Evolutionary conservation across 30 jellyfish, hydroid and myxozoan species (phyloP).

Genomic region (Pseudorhiza aurosa): DNA sequence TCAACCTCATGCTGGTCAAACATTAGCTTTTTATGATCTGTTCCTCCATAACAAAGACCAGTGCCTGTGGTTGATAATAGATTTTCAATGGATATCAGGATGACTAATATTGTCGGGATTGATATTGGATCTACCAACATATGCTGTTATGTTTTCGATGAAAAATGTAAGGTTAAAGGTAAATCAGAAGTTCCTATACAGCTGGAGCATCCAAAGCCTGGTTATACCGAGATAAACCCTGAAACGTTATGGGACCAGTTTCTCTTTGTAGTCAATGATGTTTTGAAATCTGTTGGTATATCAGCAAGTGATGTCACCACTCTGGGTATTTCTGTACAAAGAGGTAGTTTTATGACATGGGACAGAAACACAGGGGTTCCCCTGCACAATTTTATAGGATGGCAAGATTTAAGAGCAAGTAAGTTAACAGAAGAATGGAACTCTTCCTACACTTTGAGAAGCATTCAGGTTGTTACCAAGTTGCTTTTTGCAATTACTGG

Average conservation of each 20-base stretch:
- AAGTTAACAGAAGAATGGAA: slow-evolving; percentile 62
- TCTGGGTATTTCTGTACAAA: slow-evolving; percentile 73
- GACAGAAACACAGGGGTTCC: slow-evolving; percentile 84
- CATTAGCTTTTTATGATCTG: no score
- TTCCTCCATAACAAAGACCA: no score
- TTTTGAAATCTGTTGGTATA: slow-evolving; percentile 60
- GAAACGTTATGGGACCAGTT: slow-evolving; percentile 77
- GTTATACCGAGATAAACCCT: slow-evolving; percentile 82
- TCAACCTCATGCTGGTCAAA: no score
- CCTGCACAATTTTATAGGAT: slow-evolving; percentile 77
- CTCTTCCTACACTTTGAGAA: slow-evolving; percentile 31
- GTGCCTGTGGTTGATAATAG: no score
- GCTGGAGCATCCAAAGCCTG: slow-evolving; percentile 75
- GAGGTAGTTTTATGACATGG: slow-evolving; percentile 91
- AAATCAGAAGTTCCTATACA: background rate
- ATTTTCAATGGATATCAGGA: no score
- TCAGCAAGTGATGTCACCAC: slow-evolving; percentile 68
- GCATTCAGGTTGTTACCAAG: slow-evolving; percentile 19
- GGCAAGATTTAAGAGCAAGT: slow-evolving; percentile 91
- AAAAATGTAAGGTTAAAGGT: slow-evolving; percentile 37
- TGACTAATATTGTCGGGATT: slow-evolving; percentile 51
- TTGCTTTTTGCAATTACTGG: slow-evolving; percentile 29
- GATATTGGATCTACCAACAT: slow-evolving; percentile 68
- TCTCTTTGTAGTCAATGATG: slow-evolving; percentile 49
- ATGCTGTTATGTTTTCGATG: slow-evolving; percentile 61